Conservation (phyloP, 2,797 vertebrate genomes). For the Alosa sapidissima region DNA sequence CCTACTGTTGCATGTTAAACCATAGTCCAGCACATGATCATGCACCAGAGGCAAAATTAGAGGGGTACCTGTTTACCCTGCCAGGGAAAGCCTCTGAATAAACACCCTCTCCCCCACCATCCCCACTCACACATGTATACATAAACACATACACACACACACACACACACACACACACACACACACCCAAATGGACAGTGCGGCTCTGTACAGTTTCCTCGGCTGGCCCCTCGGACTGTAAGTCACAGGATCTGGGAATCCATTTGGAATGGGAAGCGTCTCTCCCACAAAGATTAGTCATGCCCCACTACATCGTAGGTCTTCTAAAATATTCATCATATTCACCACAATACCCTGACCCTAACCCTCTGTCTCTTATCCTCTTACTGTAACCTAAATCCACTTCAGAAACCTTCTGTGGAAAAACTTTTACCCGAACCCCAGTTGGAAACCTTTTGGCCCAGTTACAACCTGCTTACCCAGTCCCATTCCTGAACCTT, state of each 20-base stretch:
- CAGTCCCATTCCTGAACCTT: not conserved
- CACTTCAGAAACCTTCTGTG: not conserved
- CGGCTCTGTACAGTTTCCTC: not conserved
- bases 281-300: constrained; percentile 20
- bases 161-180: not conserved
- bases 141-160: not conserved
- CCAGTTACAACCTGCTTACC: not conserved
- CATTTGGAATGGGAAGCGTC: not conserved
- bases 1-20: not conserved
- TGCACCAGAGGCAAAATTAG: not conserved
- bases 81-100: not conserved
- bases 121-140: not conserved
- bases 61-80: constrained; percentile 9
- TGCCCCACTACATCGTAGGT: not conserved
- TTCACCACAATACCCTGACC: not conserved
- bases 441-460: not conserved
- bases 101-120: not conserved
- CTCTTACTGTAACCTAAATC: constrained; percentile 17
- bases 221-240: not conserved
- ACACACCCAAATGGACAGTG: not conserved
- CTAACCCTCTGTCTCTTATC: constrained; percentile 4
- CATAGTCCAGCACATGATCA: not conserved
- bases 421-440: not conserved
- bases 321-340: constrained; percentile 9
- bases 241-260: constrained; percentile 3